Evolutionary conservation across 2,888 invertebrate species (phyloP).

Genomic region (Tridacna gigas): DNA sequence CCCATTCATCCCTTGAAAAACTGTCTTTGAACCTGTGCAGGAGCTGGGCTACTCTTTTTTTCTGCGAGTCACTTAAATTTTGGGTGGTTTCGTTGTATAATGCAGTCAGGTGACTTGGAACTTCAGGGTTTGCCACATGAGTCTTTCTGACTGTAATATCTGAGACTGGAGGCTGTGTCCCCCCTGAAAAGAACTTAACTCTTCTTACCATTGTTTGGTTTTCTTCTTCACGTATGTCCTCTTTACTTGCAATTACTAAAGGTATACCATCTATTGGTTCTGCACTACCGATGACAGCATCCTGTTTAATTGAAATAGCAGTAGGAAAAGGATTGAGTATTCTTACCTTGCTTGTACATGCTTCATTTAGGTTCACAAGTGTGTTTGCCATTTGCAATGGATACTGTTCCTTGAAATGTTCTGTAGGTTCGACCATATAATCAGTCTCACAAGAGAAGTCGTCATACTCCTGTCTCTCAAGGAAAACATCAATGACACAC

Average conservation of each 20-base stretch:
- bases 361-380: conserved; percentile 38
- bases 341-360: conserved; percentile 26
- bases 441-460: neutral
- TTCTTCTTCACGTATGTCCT: conserved; percentile 14
- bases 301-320: conserved; percentile 23
- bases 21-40: conserved; percentile 31
- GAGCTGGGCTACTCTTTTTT: neutral
- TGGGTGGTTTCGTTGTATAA: conserved; percentile 1
- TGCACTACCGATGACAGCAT: conserved; percentile 31
- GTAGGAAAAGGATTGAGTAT: conserved; percentile 38
- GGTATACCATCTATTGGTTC: conserved; percentile 17
- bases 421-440: conserved; percentile 13
- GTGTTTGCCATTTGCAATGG: conserved; percentile 35
- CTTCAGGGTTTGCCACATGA: neutral
- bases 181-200: neutral
- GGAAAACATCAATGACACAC: conserved; percentile 41
- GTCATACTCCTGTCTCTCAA: conserved; percentile 35
- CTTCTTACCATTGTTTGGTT: conserved; percentile 1
- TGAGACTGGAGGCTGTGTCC: too few species aligned
- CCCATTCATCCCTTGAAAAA: conserved; percentile 50
- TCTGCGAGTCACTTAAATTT: neutral
- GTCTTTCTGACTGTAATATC: neutral
- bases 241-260: conserved; percentile 1
- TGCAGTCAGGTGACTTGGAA: conserved; percentile 4
- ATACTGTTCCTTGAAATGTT: conserved; percentile 24